A percentile compares a stretch with the other conserved stretches of the same genome.
Conservation (phyloP, 2,797 vertebrate species). For the Poecilia velifera region DNA sequence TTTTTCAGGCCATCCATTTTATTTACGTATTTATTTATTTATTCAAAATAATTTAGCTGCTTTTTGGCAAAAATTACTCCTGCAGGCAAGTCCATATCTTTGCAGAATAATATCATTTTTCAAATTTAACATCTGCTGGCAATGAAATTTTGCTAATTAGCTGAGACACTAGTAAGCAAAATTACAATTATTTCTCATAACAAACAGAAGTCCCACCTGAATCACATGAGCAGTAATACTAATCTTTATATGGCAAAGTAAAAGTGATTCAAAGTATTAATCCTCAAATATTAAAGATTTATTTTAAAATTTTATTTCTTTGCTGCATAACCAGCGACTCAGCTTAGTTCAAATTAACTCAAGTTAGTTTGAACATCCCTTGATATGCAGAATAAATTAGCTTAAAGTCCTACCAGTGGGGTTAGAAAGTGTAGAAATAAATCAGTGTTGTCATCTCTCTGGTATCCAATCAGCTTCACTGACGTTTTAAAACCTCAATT, state of each 20-base stretch:
- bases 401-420: background rate
- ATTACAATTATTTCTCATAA: background rate
- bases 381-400: background rate
- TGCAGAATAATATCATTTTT: background rate
- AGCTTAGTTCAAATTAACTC: background rate
- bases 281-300: background rate
- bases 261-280: background rate
- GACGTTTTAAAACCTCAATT: constrained; percentile 17
- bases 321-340: background rate
- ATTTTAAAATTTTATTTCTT: background rate
- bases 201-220: background rate
- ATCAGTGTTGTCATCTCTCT: background rate
- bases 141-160: background rate
- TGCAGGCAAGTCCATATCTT: background rate
- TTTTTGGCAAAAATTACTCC: background rate
- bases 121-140: background rate
- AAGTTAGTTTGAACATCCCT: background rate
- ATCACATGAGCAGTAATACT: background rate
- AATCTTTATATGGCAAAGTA: background rate
- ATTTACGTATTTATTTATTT: too few species aligned
- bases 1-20: background rate
- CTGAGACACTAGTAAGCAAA: background rate
- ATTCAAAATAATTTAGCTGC: background rate
- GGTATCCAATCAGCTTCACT: constrained; percentile 10
- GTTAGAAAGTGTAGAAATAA: constrained; percentile 8